Conservation (phyloP, 2,888 invertebrate genomes). For the Scaptomyza flava region DNA sequence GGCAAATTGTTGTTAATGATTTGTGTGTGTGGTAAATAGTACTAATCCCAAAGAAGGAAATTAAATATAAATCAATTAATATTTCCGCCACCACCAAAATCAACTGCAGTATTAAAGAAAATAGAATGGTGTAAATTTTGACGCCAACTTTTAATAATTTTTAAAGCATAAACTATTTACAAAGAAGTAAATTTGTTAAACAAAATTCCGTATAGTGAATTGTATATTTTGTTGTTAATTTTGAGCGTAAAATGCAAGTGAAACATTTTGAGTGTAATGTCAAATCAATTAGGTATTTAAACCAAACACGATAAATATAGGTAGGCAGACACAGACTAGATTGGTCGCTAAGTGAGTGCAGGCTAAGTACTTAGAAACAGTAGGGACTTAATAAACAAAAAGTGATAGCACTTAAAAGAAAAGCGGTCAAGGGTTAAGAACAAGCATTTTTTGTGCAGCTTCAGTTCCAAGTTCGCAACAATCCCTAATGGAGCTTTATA, state of each 20-base stretch:
- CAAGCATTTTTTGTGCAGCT: constrained; percentile 50
- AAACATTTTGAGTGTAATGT: constrained; percentile 6
- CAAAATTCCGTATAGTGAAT: constrained; percentile 36
- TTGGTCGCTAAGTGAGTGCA: constrained; percentile 14
- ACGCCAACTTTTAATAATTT: constrained; percentile 40
- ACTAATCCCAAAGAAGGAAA: constrained; percentile 24
- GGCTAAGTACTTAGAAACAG: constrained; percentile 17
- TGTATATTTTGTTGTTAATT: constrained; percentile 69
- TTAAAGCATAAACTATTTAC: constrained; percentile 59
- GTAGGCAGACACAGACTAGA: constrained; percentile 22
- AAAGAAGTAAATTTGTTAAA: constrained; percentile 31
- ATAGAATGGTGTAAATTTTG: constrained; percentile 24
- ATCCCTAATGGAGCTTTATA: constrained; percentile 30
- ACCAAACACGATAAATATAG: constrained; percentile 28
- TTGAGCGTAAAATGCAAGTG: constrained; percentile 58
- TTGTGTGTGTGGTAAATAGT: constrained; percentile 13
- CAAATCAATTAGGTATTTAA: constrained; percentile 37
- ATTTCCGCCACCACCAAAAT: constrained; percentile 38
- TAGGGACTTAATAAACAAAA: constrained; percentile 22
- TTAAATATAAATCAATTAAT: constrained; percentile 25
- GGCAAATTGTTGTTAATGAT: constrained; percentile 72
- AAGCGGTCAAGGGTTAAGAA: constrained; percentile 45
- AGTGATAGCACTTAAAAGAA: constrained; percentile 55
- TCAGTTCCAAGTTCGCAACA: background rate
- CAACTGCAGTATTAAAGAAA: constrained; percentile 23